Conservation (phyloP, 2,888 invertebrate genomes). For the Octodonta nipae region DNA sequence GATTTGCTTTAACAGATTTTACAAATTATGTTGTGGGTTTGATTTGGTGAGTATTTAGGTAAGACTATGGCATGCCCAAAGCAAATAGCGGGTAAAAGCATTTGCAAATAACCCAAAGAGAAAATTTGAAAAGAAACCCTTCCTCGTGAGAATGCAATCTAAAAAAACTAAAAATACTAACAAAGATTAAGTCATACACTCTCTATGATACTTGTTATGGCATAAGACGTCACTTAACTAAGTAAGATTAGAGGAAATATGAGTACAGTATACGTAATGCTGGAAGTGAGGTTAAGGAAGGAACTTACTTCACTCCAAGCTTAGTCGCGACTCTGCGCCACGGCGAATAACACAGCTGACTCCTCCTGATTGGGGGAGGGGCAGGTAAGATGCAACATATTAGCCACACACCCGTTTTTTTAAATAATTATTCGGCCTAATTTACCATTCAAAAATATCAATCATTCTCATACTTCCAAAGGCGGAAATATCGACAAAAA, state of each 20-base stretch:
- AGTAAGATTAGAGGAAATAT: slow-evolving; percentile 13
- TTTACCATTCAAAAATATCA: too few species aligned
- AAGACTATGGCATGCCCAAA: slow-evolving; percentile 16
- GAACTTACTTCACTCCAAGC: slow-evolving; percentile 89
- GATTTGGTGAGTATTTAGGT: slow-evolving; percentile 3
- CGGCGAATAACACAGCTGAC: slow-evolving; percentile 74
- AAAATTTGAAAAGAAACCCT: too few species aligned
- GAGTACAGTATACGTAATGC: slow-evolving; percentile 13
- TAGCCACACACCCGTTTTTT: slow-evolving; percentile 33
- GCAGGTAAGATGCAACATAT: slow-evolving; percentile 39
- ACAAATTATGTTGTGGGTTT: slow-evolving; percentile 12
- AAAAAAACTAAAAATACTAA: too few species aligned
- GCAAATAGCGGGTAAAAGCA: slow-evolving; percentile 13
- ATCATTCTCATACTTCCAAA: too few species aligned
- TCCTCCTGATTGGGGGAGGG: slow-evolving; percentile 34
- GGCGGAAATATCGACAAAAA: too few species aligned
- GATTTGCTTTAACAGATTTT: too few species aligned
- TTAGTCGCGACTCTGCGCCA: slow-evolving; percentile 89
- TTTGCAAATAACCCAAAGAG: slow-evolving; percentile 15
- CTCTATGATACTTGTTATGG: too few species aligned
- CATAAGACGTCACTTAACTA: too few species aligned
- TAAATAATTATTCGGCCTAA: too few species aligned
- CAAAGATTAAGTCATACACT: too few species aligned
- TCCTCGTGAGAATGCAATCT: too few species aligned
- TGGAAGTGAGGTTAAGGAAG: slow-evolving; percentile 28